A percentile compares a stretch with the other conserved stretches of the same genome.
Evolutionary conservation across 2,888 invertebrate genomes (phyloP).

Genomic region (Oxystoma pomonae): DNA sequence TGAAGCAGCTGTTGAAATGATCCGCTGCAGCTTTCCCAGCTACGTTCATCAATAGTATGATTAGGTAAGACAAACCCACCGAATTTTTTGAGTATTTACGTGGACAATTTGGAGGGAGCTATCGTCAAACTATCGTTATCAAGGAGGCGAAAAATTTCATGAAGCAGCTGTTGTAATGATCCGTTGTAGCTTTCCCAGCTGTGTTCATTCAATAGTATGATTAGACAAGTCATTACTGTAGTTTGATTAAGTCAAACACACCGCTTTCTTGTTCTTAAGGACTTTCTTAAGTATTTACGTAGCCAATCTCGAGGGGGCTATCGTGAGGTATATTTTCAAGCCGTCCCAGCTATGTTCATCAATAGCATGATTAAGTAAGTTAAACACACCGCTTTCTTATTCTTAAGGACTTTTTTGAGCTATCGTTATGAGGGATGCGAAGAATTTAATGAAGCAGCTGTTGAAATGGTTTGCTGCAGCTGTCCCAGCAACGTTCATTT

Average conservation of each 20-base stretch:
- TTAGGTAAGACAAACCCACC: too few relatives aligned
- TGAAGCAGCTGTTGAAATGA: constrained; percentile 82
- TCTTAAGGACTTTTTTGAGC: too few relatives aligned
- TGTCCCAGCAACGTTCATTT: constrained; percentile 92
- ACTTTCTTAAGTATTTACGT: constrained; percentile 99
- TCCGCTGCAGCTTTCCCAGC: constrained; percentile 94
- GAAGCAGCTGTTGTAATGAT: constrained; percentile 82
- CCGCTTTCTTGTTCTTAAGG: constrained; percentile 80
- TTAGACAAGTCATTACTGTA: too few relatives aligned
- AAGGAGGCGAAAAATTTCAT: constrained; percentile 78
- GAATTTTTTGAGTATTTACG: constrained; percentile 99
- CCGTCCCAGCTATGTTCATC: constrained; percentile 95
- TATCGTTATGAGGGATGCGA: constrained; percentile 88
- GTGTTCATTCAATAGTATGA: too few relatives aligned
- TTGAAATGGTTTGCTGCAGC: constrained; percentile 94
- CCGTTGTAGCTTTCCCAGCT: constrained; percentile 92
- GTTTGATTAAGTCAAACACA: too few relatives aligned
- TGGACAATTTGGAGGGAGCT: constrained; percentile 91
- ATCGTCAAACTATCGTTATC: constrained; percentile 92
- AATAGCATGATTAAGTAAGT: constrained; percentile 86
- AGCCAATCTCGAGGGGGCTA: constrained; percentile 89
- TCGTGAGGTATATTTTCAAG: constrained; percentile 95
- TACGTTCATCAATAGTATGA: constrained; percentile 96
- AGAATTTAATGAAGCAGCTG: constrained; percentile 71
- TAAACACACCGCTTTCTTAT: too few relatives aligned